Evolutionary conservation across 2,113 vertebrate species (phyloP), one percentile per base, ranked within the genome.

Genomic region (Dipodomys merriami): DNA sequence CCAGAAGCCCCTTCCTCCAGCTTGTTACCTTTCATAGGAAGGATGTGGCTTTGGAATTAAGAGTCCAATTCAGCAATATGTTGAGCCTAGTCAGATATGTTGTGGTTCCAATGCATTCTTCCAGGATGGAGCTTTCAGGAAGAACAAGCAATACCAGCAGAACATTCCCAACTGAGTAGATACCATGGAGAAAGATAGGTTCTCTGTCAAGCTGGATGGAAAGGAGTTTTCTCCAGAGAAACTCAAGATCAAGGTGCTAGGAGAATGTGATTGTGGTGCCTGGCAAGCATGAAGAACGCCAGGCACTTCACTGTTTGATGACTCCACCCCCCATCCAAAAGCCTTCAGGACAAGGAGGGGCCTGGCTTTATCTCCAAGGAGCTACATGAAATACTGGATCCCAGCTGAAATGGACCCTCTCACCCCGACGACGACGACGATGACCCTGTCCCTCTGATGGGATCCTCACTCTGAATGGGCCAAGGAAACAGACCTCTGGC

Each of bases 161-260:
- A 95, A 96, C 88, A 94, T 97, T 96, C 96, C 93, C 93, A 93
- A 95, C 88, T 83, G 79, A 86, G 88, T 96, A 95, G 85, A 99
- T 99, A 98, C 97, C 29, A 96, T 99, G 97, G 99, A 99, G 69
- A 99, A 99, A 97, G 99, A 99, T 95, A 98, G 98, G 73, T 99
- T 99, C 74, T 98, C 98, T 5, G 98, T 99, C 90, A 99, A 98
- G 91, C 96, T 99, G 93, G 99, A 99, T 19, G 99, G 99, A 97
- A 99, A 99, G 97, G 99, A 99, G 95, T 99, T 99, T 97, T 98
- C 98, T 60, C 99, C 99, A 0, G 99, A 99, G 46, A 99, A 99
- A 93, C 97, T 99, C 90, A 98, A 98, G 49, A 99, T 99, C 95
- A 99, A 98, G 92, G 96, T 99, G 87, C 95, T 97, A 12, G 99